Evolutionary conservation across 1,140 invertebrate species (phyloP).

Genomic region (Camponotus floridanus): DNA sequence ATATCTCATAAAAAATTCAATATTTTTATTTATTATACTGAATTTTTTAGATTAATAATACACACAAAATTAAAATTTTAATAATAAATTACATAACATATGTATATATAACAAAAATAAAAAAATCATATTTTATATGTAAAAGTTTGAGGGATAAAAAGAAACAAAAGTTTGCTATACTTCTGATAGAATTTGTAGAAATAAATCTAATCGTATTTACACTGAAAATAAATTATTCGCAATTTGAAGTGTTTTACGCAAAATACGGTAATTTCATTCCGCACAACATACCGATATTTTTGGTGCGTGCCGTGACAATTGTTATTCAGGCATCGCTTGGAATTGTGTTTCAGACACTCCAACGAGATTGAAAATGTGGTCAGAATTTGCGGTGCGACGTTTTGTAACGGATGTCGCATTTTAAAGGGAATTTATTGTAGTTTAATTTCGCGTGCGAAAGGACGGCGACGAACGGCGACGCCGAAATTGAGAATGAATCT

Average conservation of each 20-base stretch:
- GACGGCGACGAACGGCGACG: constrained; percentile 31
- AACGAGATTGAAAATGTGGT: constrained; percentile 53
- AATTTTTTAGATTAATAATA: neutral
- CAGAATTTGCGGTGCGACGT: constrained; percentile 36
- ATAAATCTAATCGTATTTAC: constrained; percentile 34
- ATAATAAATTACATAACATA: neutral
- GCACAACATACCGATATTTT: constrained; percentile 37
- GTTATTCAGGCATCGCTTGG: constrained; percentile 38
- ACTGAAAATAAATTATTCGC: constrained; percentile 22
- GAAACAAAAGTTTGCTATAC: too few species aligned
- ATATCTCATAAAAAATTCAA: neutral
- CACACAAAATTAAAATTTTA: too few species aligned
- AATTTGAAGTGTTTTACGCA: constrained; percentile 7
- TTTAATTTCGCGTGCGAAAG: constrained; percentile 49
- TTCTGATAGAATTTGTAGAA: neutral
- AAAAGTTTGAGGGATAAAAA: neutral
- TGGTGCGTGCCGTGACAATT: constrained; percentile 23
- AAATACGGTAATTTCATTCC: constrained; percentile 19
- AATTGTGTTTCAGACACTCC: constrained; percentile 18
- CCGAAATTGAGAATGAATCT: constrained; percentile 53
- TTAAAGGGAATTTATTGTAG: constrained; percentile 52
- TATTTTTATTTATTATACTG: neutral
- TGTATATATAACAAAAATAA: neutral
- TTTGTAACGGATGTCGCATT: constrained; percentile 42
- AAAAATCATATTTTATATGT: neutral